Percentiles rank a stretch among this genome's conserved stretches.
These are phyloP conservation scores for Hypsibius dujardini DNA, from an alignment of 1,140 invertebrate species.

Conservation along the genomic window DNA sequence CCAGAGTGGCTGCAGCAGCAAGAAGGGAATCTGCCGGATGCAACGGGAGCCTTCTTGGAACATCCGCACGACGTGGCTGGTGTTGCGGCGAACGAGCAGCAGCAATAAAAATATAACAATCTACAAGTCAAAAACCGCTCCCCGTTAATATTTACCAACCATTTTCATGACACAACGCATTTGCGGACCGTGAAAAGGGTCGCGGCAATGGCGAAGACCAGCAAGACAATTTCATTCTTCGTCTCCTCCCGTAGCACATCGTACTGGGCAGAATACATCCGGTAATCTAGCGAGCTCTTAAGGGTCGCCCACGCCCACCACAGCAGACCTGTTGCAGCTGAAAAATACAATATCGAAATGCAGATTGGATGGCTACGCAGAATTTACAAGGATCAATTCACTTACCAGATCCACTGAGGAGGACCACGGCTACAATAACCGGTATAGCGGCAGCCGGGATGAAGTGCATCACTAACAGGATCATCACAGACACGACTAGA, in stretches of 20 bases:
- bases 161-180: too few relatives aligned
- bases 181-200: constrained; percentile 62
- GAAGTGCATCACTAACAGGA: too few relatives aligned
- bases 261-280: constrained; percentile 39
- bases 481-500: too few relatives aligned
- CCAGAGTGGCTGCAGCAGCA: constrained; percentile 67
- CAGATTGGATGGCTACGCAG: too few relatives aligned
- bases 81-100: constrained; percentile 55
- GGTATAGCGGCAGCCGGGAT: too few relatives aligned
- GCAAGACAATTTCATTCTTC: constrained; percentile 65
- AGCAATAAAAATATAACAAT: constrained; percentile 58
- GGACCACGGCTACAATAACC: too few relatives aligned
- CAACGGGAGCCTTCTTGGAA: constrained; percentile 73
- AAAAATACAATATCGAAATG: constrained; percentile 21
- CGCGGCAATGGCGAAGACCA: constrained; percentile 63
- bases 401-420: too few relatives aligned
- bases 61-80: constrained; percentile 56
- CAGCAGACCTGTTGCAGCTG: constrained; percentile 52
- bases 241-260: constrained; percentile 49
- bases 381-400: too few relatives aligned
- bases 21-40: constrained; percentile 56
- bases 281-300: constrained; percentile 47
- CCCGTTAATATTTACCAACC: too few relatives aligned
- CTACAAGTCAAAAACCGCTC: too few relatives aligned
- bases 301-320: constrained; percentile 76